Evolutionary conservation across 2,797 vertebrate genomes (phyloP).

Genomic region (Heliangelus exortis): DNA sequence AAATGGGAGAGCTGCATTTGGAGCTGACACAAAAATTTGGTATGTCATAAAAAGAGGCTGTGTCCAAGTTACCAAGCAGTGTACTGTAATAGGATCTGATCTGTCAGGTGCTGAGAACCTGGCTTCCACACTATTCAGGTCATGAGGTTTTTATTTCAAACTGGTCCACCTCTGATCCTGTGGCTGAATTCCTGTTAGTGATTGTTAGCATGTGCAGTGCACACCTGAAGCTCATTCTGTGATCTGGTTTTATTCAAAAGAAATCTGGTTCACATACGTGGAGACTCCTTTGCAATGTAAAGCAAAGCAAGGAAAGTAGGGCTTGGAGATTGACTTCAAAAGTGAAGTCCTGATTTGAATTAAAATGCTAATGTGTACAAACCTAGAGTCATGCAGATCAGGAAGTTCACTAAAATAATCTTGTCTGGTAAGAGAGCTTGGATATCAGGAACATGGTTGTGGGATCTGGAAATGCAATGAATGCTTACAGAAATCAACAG

Average conservation of each 20-base stretch:
- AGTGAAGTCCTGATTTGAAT: background rate
- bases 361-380: background rate
- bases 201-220: background rate
- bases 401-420: background rate
- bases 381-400: background rate
- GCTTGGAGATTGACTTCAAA: background rate
- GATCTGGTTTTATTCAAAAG: background rate
- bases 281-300: conserved; percentile 38
- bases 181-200: conserved; percentile 15
- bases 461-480: background rate
- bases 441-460: background rate
- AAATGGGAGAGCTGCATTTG: background rate
- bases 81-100: conserved; percentile 1
- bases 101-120: background rate
- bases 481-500: background rate
- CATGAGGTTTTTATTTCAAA: conserved; percentile 23
- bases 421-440: background rate
- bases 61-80: background rate
- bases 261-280: background rate
- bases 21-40: background rate
- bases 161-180: background rate
- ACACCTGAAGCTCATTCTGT: background rate
- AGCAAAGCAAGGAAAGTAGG: background rate
- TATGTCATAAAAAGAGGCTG: background rate
- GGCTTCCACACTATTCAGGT: background rate